phyloP scores from a whole-genome alignment of 2,888 invertebrate species.

The Stegophylla sp. region DNA sequence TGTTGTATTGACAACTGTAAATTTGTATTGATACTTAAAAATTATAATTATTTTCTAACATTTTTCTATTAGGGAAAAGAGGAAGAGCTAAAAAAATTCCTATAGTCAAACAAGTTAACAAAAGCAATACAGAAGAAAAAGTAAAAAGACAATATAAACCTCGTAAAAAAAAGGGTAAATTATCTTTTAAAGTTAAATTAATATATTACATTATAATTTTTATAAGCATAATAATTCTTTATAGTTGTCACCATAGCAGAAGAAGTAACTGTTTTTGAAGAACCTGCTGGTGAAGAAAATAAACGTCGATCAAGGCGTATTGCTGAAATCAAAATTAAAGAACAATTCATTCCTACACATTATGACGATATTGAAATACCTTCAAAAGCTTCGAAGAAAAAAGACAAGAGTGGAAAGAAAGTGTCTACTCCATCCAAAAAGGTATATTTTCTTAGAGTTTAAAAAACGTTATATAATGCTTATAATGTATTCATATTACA shows the following conservation, averaged over 20 bases:
- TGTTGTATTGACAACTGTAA: background rate
- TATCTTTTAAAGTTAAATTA: background rate
- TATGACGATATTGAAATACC: conserved; percentile 66
- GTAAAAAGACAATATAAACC: conserved; percentile 40
- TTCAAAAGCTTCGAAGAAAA: conserved; percentile 63
- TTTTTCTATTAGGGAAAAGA: conserved; percentile 32
- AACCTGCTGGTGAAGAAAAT: conserved; percentile 63
- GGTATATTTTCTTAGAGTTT: conserved; percentile 62
- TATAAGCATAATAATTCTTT: background rate
- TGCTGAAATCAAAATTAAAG: conserved; percentile 85
- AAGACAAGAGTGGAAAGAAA: conserved; percentile 65
- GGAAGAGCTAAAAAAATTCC: conserved; percentile 34
- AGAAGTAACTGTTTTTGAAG: conserved; percentile 60
- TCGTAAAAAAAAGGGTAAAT: conserved; percentile 54
- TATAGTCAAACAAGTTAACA: conserved; percentile 16
- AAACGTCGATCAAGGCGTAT: conserved; percentile 84
- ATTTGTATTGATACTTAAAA: background rate
- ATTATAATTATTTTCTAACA: too few species aligned
- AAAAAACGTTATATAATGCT: background rate
- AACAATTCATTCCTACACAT: conserved; percentile 69
- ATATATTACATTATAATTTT: background rate
- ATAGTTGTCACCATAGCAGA: conserved; percentile 41
- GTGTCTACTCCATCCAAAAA: conserved; percentile 62
- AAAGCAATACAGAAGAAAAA: conserved; percentile 47
- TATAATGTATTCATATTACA: background rate